Base-by-base conservation (phyloP, 2,888 invertebrate species). In the Eupithecia tripunctaria region DNA sequence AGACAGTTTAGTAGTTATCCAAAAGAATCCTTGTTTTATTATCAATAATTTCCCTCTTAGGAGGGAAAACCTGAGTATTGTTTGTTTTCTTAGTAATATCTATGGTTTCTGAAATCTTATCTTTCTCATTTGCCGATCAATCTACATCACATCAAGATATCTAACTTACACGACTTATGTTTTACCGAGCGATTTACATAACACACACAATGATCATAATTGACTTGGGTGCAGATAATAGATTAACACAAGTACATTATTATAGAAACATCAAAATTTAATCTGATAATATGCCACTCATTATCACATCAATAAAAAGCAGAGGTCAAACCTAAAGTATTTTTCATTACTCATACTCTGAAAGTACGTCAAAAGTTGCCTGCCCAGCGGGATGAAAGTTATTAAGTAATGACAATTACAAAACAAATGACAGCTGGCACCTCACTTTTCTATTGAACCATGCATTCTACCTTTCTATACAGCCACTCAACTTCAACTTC, bases 91-190 rank as follows among this genome's bases (percentile, higher is more conserved):
- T 41, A 41, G 15, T 41, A 3, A 14, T 38, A 38, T 38, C 14
- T 43, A 43, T n/a, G 47, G 47, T 47, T 47, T 47, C n/a, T 47
- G 47, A 47, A n/a, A 47, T 2, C 8, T 47, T 47, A n/a, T 47
- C 73, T 69, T 62, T 66, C 41, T 6, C 47, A 63, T 69, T 66
- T 60, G 72, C 68, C 62, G 27, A 51, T 38, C 32, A 43, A 47
- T 69, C 38, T 38, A 64, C 38, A 38, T 1, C 25, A 64, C 63
- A 65, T 66, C 66, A 66, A 56, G n/a, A 65, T 59, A 65, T 1
- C 4, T 18, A 41, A 38, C 21, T 56, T 56, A 70, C 64, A 41
- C n/a, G 12, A 67, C 43, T 59, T 15, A 47, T 59, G 25, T 43
- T 60, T 64, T 64, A 64, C 14, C 12, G 15, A 64, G 36, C 38